Evolutionary conservation across 2,113 vertebrate genomes (phyloP), one percentile per base, ranked within the genome.

Genomic region (Vulpes vulpes): DNA sequence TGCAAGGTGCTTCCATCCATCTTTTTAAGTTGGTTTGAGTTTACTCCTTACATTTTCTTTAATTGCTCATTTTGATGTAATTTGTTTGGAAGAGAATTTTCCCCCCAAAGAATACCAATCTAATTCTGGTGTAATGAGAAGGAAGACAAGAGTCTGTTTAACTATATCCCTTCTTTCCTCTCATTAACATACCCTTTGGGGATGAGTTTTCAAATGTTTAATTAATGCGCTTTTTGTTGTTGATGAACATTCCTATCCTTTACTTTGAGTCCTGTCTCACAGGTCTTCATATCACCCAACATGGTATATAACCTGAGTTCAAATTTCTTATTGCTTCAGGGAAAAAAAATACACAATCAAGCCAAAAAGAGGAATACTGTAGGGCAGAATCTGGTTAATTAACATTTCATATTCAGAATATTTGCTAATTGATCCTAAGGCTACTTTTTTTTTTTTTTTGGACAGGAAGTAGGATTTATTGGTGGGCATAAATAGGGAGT

Each of bases 351-450:
- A 14, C 2, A 73, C 11, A 51, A 38, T 35, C n/a, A 57, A 67
- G n/a, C 69, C 20, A 76, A 73, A 43, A 85, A 57, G 25, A 89
- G 22, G 38, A 89, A 83, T 23, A 64, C 1, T 32, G 14, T 14
- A 55, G 3, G 30, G 30, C 2, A 94, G 55, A 94, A 51, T 19
- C 53, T 69, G 20, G n/a, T 38, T 62, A 69, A 82, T 15, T 87
- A 64, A 93, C 51, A 85, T 69, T 90, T 93, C 53, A 87, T 59
- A 80, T 53, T 96, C 53, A 84, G 30, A 81, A 96, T 76, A 96
- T 67, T 20, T 73, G 15, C 83, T 64, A 76, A 71, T 51, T 89
- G 25, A 30, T 81, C 17, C 51, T 92, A 32, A 91, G 55, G 43
- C n/a, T 67, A 74, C 79, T 90, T 86, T 91, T 25, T 17, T 57